Conservation (phyloP, 2,113 vertebrate species). For the Cephalopterus ornatus region DNA sequence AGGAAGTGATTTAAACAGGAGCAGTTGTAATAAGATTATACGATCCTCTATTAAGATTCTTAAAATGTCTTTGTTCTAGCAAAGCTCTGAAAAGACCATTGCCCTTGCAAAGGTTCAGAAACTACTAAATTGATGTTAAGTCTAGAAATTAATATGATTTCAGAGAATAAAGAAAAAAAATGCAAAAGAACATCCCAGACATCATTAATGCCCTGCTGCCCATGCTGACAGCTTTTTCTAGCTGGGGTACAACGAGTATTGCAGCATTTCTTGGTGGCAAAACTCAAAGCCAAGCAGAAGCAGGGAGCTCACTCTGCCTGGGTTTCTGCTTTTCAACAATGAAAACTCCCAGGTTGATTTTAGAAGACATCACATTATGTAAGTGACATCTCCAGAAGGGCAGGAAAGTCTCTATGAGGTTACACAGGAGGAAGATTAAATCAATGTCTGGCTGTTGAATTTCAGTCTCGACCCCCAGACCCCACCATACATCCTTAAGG, state of each 20-base stretch:
- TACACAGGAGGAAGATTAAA: background rate
- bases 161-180: background rate
- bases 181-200: background rate
- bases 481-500: background rate
- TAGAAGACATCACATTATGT: background rate
- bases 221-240: background rate
- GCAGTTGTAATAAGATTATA: slow-evolving; percentile 60
- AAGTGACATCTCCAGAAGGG: slow-evolving; percentile 1
- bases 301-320: background rate
- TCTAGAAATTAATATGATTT: slow-evolving; percentile 1
- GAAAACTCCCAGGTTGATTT: background rate
- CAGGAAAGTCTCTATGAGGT: background rate
- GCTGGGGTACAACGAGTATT: rapidly evolving
- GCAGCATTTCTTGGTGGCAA: background rate
- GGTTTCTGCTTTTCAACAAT: background rate
- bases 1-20: slow-evolving; percentile 61
- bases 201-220: background rate
- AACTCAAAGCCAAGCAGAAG: background rate
- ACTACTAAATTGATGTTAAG: background rate
- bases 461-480: background rate
- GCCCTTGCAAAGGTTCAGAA: slow-evolving; percentile 40
- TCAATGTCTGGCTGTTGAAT: background rate
- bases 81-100: slow-evolving; percentile 6
- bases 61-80: slow-evolving; percentile 53
- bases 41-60: slow-evolving; percentile 43